Conservation (phyloP, 2,888 invertebrate species). For the Polylopha cassiicola region DNA sequence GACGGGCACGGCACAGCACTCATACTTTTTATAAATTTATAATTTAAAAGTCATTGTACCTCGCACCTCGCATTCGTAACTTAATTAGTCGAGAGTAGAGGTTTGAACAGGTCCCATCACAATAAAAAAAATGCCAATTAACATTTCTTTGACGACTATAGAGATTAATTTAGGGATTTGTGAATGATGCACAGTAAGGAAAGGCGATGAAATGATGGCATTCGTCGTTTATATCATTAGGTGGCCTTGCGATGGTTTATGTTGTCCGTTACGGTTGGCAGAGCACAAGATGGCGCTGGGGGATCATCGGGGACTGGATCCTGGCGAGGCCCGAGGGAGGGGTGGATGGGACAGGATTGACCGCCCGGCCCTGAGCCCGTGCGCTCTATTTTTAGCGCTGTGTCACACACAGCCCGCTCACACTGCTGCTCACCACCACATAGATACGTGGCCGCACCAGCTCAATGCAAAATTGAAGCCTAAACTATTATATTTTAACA, state of each 20-base stretch:
- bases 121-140: too few species aligned
- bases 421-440: constrained; percentile 44
- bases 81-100: too few species aligned
- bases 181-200: too few species aligned
- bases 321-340: constrained; percentile 23
- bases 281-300: constrained; percentile 67
- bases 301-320: constrained; percentile 42
- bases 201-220: constrained; percentile 29
- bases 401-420: constrained; percentile 58
- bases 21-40: too few species aligned
- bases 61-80: too few species aligned
- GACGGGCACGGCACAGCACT: too few species aligned
- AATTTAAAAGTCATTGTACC: too few species aligned
- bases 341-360: constrained; percentile 41
- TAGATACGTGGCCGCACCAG: constrained; percentile 27
- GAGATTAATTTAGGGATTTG: too few species aligned
- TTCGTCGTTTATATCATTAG: constrained; percentile 36
- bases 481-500: too few species aligned
- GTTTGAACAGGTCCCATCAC: too few species aligned
- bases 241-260: constrained; percentile 52
- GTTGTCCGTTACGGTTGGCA: constrained; percentile 51
- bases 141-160: too few species aligned
- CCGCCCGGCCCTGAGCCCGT: constrained; percentile 44
- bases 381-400: constrained; percentile 74
- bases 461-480: too few species aligned